Percentiles rank a stretch among this genome's conserved stretches.
phyloP scores from a whole-genome alignment of 2,797 vertebrate species.

The Malacoraja senta region DNA sequence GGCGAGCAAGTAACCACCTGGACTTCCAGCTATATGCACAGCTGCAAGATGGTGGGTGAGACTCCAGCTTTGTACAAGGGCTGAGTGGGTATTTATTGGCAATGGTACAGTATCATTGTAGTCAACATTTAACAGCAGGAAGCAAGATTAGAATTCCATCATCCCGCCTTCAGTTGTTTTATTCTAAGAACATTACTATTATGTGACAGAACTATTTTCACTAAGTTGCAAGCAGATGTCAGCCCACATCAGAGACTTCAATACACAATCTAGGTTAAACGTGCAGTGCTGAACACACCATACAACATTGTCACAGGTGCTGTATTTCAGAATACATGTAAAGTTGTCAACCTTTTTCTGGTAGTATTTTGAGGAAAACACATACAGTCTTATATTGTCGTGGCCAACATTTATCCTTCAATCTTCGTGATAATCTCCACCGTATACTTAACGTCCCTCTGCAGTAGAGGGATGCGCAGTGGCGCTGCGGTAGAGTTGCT shows the following conservation, averaged over 20 bases:
- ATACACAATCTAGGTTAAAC: not conserved
- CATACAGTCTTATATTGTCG: not conserved
- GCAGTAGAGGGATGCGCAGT: too few relatives aligned
- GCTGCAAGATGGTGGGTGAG: not conserved
- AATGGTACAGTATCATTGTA: not conserved
- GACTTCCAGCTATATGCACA: not conserved
- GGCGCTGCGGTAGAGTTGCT: too few relatives aligned
- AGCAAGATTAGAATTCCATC: not conserved
- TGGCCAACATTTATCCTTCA: not conserved
- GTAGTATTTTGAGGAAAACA: not conserved
- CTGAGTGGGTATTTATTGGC: not conserved
- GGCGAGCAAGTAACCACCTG: not conserved
- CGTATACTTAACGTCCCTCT: not conserved
- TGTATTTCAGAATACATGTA: not conserved
- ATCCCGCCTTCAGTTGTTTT: not conserved
- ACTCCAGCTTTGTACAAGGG: not conserved
- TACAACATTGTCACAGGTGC: not conserved
- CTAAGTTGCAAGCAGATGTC: not conserved
- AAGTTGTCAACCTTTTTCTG: too few relatives aligned
- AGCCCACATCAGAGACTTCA: not conserved
- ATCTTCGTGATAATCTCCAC: not conserved
- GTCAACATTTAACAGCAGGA: not conserved
- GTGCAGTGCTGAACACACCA: too few relatives aligned
- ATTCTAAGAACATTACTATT: constrained; percentile 15
- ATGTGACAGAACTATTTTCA: not conserved